A percentile compares a stretch with the other conserved stretches of the same genome.
Conservation (phyloP, 2,113 vertebrate species). For the Paralichthys olivaceus region DNA sequence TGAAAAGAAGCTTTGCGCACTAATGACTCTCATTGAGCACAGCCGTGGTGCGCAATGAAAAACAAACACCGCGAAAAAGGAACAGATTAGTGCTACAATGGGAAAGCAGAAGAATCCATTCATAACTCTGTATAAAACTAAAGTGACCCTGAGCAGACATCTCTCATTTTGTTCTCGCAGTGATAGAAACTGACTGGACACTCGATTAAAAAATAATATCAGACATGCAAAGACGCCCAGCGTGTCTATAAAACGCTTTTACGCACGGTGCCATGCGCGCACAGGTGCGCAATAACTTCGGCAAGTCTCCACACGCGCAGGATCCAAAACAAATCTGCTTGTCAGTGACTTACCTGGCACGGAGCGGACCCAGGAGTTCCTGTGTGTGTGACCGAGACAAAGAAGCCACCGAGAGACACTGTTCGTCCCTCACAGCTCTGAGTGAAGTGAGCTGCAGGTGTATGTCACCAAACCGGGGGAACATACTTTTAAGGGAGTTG, state of each 20-base stretch:
- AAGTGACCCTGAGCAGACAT: not conserved
- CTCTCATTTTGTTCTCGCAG: not conserved
- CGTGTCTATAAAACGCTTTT: not conserved
- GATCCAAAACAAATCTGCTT: not conserved
- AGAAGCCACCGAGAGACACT: not conserved
- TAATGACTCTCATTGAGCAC: not conserved
- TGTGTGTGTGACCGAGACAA: not conserved
- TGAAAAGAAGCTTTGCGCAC: not conserved
- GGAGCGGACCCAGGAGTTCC: slow-evolving; percentile 51
- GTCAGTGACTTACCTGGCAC: slow-evolving; percentile 51
- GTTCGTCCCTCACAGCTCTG: not conserved
- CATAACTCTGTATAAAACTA: too few relatives aligned
- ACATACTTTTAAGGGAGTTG: slow-evolving; percentile 58
- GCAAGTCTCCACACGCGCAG: not conserved
- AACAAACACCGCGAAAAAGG: not conserved
- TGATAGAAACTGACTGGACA: not conserved
- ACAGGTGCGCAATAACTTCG: not conserved
- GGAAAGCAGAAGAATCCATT: not conserved
- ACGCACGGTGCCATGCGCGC: slow-evolving; percentile 4
- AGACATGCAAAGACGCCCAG: not conserved
- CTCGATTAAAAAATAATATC: not conserved
- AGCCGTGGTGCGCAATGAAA: not conserved
- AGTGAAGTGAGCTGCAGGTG: slow-evolving; percentile 54
- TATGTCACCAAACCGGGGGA: slow-evolving; percentile 41
- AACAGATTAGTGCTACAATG: too few relatives aligned